phyloP scores from a whole-genome alignment of 2,888 invertebrate species.

The Ariolimax columbianus region DNA sequence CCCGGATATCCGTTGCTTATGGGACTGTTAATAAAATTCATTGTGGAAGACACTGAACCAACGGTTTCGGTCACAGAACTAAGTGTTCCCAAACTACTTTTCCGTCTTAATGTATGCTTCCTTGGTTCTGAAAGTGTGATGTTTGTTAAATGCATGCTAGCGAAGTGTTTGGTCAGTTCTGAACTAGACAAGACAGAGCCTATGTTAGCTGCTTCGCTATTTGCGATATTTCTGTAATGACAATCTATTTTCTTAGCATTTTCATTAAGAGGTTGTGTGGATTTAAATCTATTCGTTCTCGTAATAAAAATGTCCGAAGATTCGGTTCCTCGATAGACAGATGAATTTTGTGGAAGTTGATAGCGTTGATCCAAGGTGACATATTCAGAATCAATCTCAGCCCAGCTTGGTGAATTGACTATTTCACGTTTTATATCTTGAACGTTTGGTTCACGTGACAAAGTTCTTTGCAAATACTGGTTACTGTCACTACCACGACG shows the following conservation, averaged over 20 bases:
- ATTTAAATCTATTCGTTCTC: neutral
- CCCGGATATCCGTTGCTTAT: neutral
- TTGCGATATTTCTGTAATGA: neutral
- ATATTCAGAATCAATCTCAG: conserved; percentile 46
- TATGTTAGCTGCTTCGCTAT: neutral
- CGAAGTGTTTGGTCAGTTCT: neutral
- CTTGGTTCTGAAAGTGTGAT: neutral
- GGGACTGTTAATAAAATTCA: neutral
- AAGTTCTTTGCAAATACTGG: conserved; percentile 30
- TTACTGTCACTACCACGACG: neutral
- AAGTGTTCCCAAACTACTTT: neutral
- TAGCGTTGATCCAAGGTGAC: conserved; percentile 37
- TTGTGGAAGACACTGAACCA: neutral
- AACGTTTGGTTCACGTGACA: conserved; percentile 28
- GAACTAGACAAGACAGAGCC: neutral
- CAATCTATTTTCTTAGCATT: too few relatives aligned
- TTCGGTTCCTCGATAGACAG: conserved; percentile 4
- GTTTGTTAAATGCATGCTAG: neutral
- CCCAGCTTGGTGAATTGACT: conserved; percentile 9
- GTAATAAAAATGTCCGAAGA: neutral
- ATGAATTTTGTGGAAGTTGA: neutral
- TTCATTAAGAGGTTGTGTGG: neutral
- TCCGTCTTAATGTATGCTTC: neutral
- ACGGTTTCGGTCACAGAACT: neutral
- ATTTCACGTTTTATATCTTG: neutral